phyloP scores from a whole-genome alignment of 2,797 vertebrate genomes.

The Discoglossus pictus region DNA sequence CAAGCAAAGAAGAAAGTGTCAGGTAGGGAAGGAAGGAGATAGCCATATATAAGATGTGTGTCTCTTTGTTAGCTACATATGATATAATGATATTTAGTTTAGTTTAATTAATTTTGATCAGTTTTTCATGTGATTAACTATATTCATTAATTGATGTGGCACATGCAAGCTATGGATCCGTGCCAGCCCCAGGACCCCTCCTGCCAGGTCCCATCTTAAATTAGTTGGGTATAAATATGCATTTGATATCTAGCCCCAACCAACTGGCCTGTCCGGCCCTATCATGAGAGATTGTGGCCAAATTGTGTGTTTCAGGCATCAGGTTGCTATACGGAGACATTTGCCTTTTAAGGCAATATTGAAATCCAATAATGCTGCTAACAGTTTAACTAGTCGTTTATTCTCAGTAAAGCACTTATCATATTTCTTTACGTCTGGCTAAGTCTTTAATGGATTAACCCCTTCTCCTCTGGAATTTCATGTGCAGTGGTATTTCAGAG shows the following conservation, averaged over 20 bases:
- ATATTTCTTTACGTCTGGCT: neutral
- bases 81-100: no score
- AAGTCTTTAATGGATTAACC: neutral
- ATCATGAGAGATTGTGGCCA: neutral
- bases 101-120: no score
- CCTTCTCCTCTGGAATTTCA: neutral
- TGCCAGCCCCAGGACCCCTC: neutral
- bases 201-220: neutral
- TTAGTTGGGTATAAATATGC: conserved; percentile 8
- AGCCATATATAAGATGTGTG: no score
- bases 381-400: neutral
- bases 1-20: no score
- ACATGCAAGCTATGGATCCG: neutral
- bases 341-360: conserved; percentile 29
- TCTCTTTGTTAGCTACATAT: no score
- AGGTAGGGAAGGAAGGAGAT: no score
- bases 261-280: neutral
- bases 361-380: neutral
- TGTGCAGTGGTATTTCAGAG: no score
- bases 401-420: neutral
- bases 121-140: no score
- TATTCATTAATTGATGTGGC: no score
- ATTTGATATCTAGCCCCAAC: conserved; percentile 8
- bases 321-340: neutral
- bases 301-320: neutral